Evolutionary conservation across 1,140 invertebrate genomes (phyloP).

Genomic region (Eubasilissa regina): DNA sequence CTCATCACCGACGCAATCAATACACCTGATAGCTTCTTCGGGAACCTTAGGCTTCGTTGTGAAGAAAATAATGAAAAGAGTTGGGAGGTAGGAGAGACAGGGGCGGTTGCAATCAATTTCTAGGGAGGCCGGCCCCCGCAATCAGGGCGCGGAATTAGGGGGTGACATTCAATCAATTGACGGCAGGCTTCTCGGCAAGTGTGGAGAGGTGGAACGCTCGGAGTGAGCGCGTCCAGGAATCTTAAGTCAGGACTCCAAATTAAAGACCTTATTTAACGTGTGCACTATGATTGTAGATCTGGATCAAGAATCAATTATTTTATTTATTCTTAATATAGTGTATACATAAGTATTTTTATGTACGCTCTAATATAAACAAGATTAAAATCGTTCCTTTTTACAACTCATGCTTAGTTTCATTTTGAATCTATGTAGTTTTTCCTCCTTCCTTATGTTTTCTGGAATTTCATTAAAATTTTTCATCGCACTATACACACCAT

Average conservation of each 20-base stretch:
- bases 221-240: neutral
- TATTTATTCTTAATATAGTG: no score
- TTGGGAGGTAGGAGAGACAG: neutral
- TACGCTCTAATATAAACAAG: no score
- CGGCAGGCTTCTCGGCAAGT: neutral
- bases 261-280: no score
- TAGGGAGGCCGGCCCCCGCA: neutral
- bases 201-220: neutral
- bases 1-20: constrained; percentile 4
- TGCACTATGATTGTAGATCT: no score
- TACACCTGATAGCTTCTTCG: constrained; percentile 25
- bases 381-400: no score
- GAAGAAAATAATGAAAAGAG: constrained; percentile 40
- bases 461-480: no score
- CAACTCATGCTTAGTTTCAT: no score
- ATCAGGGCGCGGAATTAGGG: constrained; percentile 7
- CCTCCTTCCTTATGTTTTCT: no score
- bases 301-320: no score
- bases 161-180: constrained; percentile 36
- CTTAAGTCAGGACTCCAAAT: neutral
- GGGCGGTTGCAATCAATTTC: constrained; percentile 15
- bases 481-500: no score
- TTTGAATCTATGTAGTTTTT: no score
- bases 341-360: no score
- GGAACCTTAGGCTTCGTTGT: constrained; percentile 7